Percentiles rank a stretch among this genome's conserved stretches.
Conservation (phyloP, 2,888 invertebrate species). For the Frankliniella intonsa region DNA sequence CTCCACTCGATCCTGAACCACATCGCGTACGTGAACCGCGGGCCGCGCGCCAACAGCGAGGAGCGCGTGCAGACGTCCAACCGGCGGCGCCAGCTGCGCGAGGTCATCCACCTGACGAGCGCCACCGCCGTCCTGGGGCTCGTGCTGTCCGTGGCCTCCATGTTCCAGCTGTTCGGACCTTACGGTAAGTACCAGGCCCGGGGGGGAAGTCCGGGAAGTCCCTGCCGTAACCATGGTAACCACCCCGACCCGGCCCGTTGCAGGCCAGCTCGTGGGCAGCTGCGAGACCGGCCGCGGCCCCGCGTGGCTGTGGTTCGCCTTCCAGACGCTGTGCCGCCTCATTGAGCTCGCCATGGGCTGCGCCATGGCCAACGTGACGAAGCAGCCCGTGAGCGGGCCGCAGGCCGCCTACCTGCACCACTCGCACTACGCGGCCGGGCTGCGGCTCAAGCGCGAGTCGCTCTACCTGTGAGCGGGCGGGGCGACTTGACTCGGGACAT, state of each 20-base stretch:
- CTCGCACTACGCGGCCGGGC: conserved; percentile 43
- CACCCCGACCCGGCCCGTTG: not conserved
- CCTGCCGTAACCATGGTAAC: not conserved
- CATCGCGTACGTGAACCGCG: conserved; percentile 52
- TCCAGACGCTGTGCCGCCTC: conserved; percentile 51
- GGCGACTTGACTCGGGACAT: no score
- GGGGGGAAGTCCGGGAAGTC: not conserved
- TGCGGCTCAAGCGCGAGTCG: conserved; percentile 46
- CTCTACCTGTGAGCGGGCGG: conserved; percentile 45
- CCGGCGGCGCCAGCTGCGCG: conserved; percentile 47
- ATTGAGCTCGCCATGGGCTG: conserved; percentile 52
- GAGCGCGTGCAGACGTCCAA: conserved; percentile 38
- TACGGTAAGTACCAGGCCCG: conserved; percentile 45
- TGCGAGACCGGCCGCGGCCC: conserved; percentile 38
- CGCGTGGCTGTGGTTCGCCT: conserved; percentile 55
- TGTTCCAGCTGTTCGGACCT: conserved; percentile 51
- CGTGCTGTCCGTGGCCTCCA: conserved; percentile 50
- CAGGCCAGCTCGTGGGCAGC: not conserved
- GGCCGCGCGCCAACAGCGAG: conserved; percentile 40
- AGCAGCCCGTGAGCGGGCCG: conserved; percentile 50
- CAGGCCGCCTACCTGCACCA: conserved; percentile 44
- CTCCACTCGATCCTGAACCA: conserved; percentile 53
- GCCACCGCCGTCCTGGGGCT: conserved; percentile 52
- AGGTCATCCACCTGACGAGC: conserved; percentile 52
- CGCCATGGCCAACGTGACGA: conserved; percentile 54